A percentile compares a stretch with the other conserved stretches of the same genome.
phyloP scores from a whole-genome alignment of 2,888 invertebrate species.

The Trichogramma evanescens region DNA sequence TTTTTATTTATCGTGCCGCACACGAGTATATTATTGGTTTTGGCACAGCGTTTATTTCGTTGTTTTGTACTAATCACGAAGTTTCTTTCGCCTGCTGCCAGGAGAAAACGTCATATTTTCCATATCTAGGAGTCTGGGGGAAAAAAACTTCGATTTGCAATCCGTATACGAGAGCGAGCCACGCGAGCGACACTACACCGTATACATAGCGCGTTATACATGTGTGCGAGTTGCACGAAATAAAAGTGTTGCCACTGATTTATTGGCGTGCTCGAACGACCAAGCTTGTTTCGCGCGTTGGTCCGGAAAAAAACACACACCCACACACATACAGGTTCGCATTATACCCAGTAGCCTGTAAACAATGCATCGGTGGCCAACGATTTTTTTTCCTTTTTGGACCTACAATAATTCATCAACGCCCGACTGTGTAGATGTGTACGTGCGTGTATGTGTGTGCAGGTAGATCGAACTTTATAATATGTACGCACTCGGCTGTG shows the following conservation, averaged over 20 bases:
- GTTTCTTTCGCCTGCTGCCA: too few species aligned
- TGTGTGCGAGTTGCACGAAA: neutral
- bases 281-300: neutral
- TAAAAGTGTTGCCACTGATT: neutral
- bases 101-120: too few species aligned
- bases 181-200: too few species aligned
- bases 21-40: too few species aligned
- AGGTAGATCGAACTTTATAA: constrained; percentile 1
- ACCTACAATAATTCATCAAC: constrained; percentile 29
- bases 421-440: neutral
- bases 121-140: too few species aligned
- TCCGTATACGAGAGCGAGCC: too few species aligned
- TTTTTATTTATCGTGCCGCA: too few species aligned
- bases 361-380: constrained; percentile 17
- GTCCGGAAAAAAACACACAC: neutral
- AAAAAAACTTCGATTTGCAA: too few species aligned
- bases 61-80: too few species aligned
- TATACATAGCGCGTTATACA: too few species aligned
- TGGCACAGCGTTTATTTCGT: too few species aligned
- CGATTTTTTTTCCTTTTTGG: constrained; percentile 19
- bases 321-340: too few species aligned
- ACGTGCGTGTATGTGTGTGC: neutral
- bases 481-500: constrained; percentile 26
- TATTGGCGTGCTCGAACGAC: neutral
- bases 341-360: constrained; percentile 2